These are phyloP conservation scores for Yponomeuta plumbellus DNA, from an alignment of 2,888 invertebrate species.

Conservation along the genomic window DNA sequence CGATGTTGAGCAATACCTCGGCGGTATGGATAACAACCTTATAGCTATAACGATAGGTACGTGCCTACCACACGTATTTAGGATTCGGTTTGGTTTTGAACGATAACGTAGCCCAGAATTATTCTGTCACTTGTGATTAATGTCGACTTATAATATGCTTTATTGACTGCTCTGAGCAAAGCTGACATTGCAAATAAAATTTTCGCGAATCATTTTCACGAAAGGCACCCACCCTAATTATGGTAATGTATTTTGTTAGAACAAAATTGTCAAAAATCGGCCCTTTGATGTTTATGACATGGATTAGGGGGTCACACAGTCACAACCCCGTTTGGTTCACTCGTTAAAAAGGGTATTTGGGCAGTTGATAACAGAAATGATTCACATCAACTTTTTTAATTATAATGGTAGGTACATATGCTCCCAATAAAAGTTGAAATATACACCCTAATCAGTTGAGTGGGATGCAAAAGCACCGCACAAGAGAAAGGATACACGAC, in stretches of 20 bases:
- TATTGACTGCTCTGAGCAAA: conserved; percentile 48
- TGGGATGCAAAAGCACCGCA: conserved; percentile 49
- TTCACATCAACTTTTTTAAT: background rate
- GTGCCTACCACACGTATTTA: background rate
- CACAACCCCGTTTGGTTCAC: background rate
- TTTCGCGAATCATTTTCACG: conserved; percentile 32
- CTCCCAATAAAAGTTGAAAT: background rate
- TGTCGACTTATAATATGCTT: conserved; percentile 58
- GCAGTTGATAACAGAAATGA: background rate
- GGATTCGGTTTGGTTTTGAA: conserved; percentile 58
- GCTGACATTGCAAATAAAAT: conserved; percentile 41
- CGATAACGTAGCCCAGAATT: conserved; percentile 58
- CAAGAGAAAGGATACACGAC: conserved; percentile 59
- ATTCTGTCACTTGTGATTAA: conserved; percentile 66
- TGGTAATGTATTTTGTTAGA: background rate
- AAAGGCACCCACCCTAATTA: background rate
- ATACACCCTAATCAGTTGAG: background rate
- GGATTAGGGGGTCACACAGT: background rate
- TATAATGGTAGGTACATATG: background rate
- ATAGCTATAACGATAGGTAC: conserved; percentile 39
- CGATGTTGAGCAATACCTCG: conserved; percentile 32
- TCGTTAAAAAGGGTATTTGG: background rate
- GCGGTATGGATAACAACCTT: conserved; percentile 22
- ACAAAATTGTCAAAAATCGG: background rate
- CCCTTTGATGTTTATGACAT: background rate